Base-by-base conservation (phyloP, 1,140 invertebrate species). In the Phenacoccus solenopsis region DNA sequence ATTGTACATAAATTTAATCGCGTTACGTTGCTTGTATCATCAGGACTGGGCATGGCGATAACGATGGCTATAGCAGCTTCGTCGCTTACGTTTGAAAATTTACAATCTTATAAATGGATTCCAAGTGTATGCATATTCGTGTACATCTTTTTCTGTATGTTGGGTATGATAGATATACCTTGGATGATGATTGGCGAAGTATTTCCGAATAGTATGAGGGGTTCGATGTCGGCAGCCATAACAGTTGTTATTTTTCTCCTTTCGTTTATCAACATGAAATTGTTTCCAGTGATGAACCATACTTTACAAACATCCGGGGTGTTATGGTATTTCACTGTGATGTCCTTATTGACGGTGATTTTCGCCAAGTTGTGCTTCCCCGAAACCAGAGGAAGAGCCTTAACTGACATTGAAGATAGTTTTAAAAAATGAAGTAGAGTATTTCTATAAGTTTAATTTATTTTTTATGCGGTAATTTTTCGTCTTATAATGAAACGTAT, bases 341-440 rank as follows among this genome's bases (percentile, higher is more conserved):
- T 88, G 69, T 85, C 87, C 0, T 76, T 87, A 1, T 56, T 88
- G 1, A 84, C 89, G 0, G 82, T 85, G 0, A 74, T 85, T 0
- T 90, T 87, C 75, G 88, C 86, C 20, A 77, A 83, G 2, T 79
- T 85, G 4, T 83, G 87, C 74, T 79, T 93, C 1, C 89, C 89
- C 0, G 90, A 93, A 78, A 93, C 90, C 0, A 88, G 88, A 76
- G 86, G 86, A 5, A 87, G 86, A 73, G 86, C 84, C 56, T 78
- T 91, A n/a, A 84, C 86, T 27, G 87, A 93, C 76, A 91, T 93
- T 30, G 86, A 88, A 78, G 82, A 76, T 22, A 79, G 80, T 71
- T 87, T 87, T 67, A 82, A 27, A 4, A 64, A 64, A 24, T 64
- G 32, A 64, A 64, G 56, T 13, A 32, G 30, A n/a, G n/a, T n/a